Evolutionary conservation across 1,140 invertebrate species (phyloP), one percentile per base, ranked within the genome.

Genomic region (Adelges cooleyi): DNA sequence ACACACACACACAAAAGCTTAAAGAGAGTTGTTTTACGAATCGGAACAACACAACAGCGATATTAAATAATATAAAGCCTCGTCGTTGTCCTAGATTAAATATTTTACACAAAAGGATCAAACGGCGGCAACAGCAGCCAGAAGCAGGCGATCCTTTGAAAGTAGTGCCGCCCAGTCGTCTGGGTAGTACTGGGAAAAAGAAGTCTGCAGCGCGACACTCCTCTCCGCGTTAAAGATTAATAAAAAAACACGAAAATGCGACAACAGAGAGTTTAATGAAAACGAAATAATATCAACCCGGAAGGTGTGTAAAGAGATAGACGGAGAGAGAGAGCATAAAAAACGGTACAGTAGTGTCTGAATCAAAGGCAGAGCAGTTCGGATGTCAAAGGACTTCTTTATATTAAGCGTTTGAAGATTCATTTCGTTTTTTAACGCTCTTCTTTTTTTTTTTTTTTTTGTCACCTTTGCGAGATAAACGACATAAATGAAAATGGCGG

Each of bases 11-110:
- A 48, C 42, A 62, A 48, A 59, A 62, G 56, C 56, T 62, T 33
- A 42, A 62, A 62, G 56, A 62, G 56, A 62, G 56, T 62, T 62
- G 56, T 62, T 62, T 62, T 62, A 62, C 56, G 56, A 62, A 62
- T 62, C 56, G 44, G 56, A 62, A 62, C 29, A n/a, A n/a, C n/a
- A n/a, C n/a, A n/a, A 62, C 56, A 62, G 46, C 56, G 56, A 62
- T 62, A 62, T 62, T 62, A 62, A 62, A 62, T 62, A 62, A 62
- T 62, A 62, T 62, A 62, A 62, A 62, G 56, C 56, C 40, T 44
- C 25, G 40, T 36, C 56, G 56, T 62, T n/a, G 56, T 62, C 56
- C 56, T 62, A 62, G 56, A 62, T 62, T 62, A 62, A 62, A 62
- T 62, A 62, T 62, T 59, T 6, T 44, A 62, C 56, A 62, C 56